A percentile compares a stretch with the other conserved stretches of the same genome.
These are phyloP conservation scores for Sciurus niger DNA, from an alignment of 2,113 vertebrate species.

Conservation along the genomic window DNA sequence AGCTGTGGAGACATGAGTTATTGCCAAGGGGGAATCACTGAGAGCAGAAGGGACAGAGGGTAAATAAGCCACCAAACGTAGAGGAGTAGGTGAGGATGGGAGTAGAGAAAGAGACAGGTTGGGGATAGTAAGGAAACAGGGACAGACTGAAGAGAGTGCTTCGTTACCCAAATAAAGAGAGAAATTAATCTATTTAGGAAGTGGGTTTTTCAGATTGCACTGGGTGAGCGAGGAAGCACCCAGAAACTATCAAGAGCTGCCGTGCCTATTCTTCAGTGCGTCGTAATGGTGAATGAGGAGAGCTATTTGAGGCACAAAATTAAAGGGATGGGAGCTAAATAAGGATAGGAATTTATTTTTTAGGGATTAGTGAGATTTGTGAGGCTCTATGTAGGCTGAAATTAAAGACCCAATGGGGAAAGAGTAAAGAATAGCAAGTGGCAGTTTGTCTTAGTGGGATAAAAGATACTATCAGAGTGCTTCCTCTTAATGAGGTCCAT, in stretches of 20 bases:
- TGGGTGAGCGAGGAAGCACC: not conserved
- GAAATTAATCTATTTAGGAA: not conserved
- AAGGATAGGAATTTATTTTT: not conserved
- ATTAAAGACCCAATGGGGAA: not conserved
- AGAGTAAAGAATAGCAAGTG: not conserved
- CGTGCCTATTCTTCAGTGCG: not conserved
- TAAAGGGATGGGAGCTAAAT: not conserved
- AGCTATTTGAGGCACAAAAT: not conserved
- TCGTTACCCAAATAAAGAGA: not conserved
- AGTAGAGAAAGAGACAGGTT: too few species aligned
- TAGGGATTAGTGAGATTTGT: not conserved
- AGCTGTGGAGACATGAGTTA: not conserved
- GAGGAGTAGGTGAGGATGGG: not conserved
- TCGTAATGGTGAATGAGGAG: not conserved
- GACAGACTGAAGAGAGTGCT: too few species aligned
- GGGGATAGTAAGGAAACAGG: not conserved
- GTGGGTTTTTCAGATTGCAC: not conserved
- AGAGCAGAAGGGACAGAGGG: not conserved
- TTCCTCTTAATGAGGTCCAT: slow-evolving; percentile 47
- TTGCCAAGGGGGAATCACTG: accelerated
- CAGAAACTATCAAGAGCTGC: not conserved
- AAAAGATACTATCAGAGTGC: not conserved
- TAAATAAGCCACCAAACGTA: not conserved
- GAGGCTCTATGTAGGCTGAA: not conserved
- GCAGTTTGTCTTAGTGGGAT: not conserved